Evolutionary conservation across 92 coral and sea anemone genomes (phyloP).

Genomic region (Plumapathes pennacea): DNA sequence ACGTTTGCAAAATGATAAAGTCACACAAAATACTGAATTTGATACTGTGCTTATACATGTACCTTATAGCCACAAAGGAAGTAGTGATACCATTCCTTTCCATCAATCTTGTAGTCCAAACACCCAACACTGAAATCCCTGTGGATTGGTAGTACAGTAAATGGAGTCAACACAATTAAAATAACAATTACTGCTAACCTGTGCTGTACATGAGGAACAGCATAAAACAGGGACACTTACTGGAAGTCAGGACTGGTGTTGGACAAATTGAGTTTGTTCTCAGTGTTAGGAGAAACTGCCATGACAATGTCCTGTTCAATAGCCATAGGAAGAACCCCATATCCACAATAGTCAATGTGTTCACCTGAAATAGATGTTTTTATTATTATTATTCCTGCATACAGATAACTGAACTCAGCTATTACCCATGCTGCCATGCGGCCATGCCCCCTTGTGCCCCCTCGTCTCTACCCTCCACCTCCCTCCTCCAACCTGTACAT

Average conservation of each 20-base stretch:
- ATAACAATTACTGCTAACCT: not conserved
- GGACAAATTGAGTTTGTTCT: conserved; percentile 60
- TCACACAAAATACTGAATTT: too few relatives aligned
- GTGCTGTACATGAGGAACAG: not conserved
- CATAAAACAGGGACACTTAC: conserved; percentile 48
- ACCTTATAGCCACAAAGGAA: conserved; percentile 99
- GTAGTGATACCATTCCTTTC: conserved; percentile 96
- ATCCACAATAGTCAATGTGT: conserved; percentile 97
- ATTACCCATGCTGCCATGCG: too few relatives aligned
- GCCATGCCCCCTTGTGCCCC: too few relatives aligned
- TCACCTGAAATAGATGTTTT: conserved; percentile 53
- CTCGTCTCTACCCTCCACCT: too few relatives aligned
- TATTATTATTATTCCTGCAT: not conserved
- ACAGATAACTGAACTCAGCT: too few relatives aligned
- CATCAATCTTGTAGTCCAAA: conserved; percentile 83
- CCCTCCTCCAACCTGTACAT: too few relatives aligned
- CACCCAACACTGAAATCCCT: conserved; percentile 82
- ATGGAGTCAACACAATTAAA: not conserved
- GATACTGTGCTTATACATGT: too few relatives aligned
- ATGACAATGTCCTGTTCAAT: conserved; percentile 92
- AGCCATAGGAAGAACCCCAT: conserved; percentile 98
- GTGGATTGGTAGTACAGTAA: not conserved
- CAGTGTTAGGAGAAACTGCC: conserved; percentile 74
- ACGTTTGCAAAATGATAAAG: too few relatives aligned
- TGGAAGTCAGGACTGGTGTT: conserved; percentile 66